Evolutionary conservation across 23 tunicate species (phyloP), one percentile per base, ranked within the genome.

Genomic region (Trididemnum nubilum): DNA sequence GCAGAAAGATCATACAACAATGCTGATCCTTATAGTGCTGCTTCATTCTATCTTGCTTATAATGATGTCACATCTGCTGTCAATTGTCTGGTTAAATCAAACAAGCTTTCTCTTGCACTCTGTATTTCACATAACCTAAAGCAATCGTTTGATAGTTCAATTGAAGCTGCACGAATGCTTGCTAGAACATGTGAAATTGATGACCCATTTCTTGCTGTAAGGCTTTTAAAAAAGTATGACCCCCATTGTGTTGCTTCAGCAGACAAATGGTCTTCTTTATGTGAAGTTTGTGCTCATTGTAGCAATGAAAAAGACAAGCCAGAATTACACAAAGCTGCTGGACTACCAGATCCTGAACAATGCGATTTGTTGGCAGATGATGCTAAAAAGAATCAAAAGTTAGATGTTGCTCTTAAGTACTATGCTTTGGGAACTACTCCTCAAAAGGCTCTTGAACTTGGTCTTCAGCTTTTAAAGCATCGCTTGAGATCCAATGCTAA

Each of bases 11-110:
- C 57, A 25, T 82, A 65, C 81, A 15, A 63, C 66, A 77, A 83
- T 35, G 87, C 92, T 9, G 86, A 87, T 0, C 88, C 91, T 1
- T 86, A 49, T 34, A 73, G 75, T 21, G 88, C 97, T 33, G 97
- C 97, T 25, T 64, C 82, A 19, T 60, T 87, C 7, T 66, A 79
- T 35, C 51, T 92, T 27, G 85, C 97, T 2, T 66, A 71, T 73
- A 64, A 86, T 66, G 82, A 92, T 60, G 74, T 54, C 74, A 21
- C 29, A 35, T 71, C 73, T 12, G 97, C 97, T 29, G 39, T 92
- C 30, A 39, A 79, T 61, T 71, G 65, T 54, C 78, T 92, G 0
- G 72, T 92, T 24, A 82, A 77, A 70, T 87, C 82, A 66, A 92
- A 92, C 78, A 84, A 92, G 76, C 82, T 92, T 0, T 19, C 82